phyloP scores from a whole-genome alignment of 2,888 invertebrate genomes.

The Melinaea menophilus region DNA sequence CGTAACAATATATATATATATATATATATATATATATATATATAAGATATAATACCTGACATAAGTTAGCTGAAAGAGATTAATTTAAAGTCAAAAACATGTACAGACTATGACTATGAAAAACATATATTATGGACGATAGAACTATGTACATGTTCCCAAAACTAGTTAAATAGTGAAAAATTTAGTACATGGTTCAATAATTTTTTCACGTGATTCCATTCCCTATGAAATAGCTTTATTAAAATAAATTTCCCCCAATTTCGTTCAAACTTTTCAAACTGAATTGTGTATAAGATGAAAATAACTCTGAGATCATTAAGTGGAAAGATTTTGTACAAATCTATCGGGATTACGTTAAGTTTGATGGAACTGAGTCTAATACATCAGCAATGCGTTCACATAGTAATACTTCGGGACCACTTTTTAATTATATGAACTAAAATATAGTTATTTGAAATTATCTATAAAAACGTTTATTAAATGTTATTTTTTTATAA shows the following conservation, averaged over 20 bases:
- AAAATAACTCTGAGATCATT: constrained; percentile 41
- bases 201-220: constrained; percentile 12
- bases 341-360: constrained; percentile 39
- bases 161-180: not conserved
- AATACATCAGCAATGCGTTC: not conserved
- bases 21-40: too few relatives aligned
- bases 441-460: too few relatives aligned
- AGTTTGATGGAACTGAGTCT: constrained; percentile 14
- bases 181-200: not conserved
- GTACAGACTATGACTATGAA: too few relatives aligned
- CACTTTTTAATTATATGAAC: not conserved
- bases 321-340: constrained; percentile 44
- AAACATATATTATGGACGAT: too few relatives aligned
- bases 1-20: too few relatives aligned
- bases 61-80: too few relatives aligned
- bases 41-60: too few relatives aligned
- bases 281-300: constrained; percentile 34
- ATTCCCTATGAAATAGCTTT: too few relatives aligned
- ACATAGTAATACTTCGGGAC: not conserved
- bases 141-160: not conserved
- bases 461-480: too few relatives aligned
- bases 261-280: constrained; percentile 34
- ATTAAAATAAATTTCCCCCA: constrained; percentile 33
- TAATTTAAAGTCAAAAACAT: too few relatives aligned
- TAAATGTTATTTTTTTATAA: too few relatives aligned